A percentile compares a stretch with the other conserved stretches of the same genome.
Evolutionary conservation across 2,888 invertebrate genomes (phyloP).

Genomic region (Trissolcus japonicus): DNA sequence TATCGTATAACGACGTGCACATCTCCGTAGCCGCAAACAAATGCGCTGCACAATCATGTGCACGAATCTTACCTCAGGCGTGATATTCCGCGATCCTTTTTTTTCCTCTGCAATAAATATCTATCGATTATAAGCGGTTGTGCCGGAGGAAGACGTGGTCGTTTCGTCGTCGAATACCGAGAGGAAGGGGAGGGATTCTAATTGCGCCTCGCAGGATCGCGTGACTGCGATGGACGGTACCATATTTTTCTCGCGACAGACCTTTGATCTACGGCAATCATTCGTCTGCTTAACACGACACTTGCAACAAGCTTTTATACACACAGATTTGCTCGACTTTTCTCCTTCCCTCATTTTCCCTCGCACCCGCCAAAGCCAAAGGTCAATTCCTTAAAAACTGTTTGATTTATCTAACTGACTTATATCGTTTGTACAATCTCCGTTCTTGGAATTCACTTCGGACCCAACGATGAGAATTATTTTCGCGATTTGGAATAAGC

Average conservation of each 20-base stretch:
- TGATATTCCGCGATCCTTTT: slow-evolving; percentile 62
- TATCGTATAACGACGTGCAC: slow-evolving; percentile 49
- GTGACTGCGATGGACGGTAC: slow-evolving; percentile 44
- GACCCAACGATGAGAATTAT: neutral
- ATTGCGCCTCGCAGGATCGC: slow-evolving; percentile 49
- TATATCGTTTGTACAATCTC: slow-evolving; percentile 60
- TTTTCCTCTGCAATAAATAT: slow-evolving; percentile 67
- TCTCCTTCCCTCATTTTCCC: neutral
- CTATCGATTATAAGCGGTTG: slow-evolving; percentile 63
- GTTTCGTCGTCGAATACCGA: slow-evolving; percentile 36
- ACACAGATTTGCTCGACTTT: slow-evolving; percentile 9
- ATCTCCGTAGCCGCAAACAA: slow-evolving; percentile 59
- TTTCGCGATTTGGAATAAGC: slow-evolving; percentile 3
- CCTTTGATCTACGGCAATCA: slow-evolving; percentile 64
- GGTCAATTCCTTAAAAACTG: slow-evolving; percentile 9
- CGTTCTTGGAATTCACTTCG: no score
- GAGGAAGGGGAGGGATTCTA: slow-evolving; percentile 26
- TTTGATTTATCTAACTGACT: slow-evolving; percentile 22
- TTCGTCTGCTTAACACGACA: slow-evolving; percentile 60
- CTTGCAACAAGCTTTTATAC: slow-evolving; percentile 10
- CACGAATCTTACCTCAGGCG: slow-evolving; percentile 60
- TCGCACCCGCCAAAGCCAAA: neutral
- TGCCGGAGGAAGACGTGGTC: slow-evolving; percentile 48
- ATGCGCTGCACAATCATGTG: slow-evolving; percentile 58
- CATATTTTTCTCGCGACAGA: slow-evolving; percentile 47